Evolutionary conservation across 2,797 vertebrate species (phyloP).

Genomic region (Coendou prehensilis): DNA sequence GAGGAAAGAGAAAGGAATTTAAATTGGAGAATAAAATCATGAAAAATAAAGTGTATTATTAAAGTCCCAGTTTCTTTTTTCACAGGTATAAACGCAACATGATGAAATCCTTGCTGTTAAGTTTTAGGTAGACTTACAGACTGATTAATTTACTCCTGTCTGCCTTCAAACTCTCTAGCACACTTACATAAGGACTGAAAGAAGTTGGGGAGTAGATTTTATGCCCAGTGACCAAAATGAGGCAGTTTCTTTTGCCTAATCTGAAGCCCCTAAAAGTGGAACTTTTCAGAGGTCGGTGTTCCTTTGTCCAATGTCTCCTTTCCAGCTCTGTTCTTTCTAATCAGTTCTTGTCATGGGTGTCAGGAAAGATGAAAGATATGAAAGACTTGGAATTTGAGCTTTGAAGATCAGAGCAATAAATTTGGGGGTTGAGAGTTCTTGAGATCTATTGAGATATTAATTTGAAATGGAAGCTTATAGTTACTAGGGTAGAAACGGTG

Average conservation of each 20-base stretch:
- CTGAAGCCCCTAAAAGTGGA: not conserved
- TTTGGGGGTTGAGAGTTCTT: not conserved
- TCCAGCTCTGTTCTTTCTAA: not conserved
- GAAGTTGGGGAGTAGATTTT: not conserved
- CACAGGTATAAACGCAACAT: not conserved
- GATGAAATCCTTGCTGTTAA: not conserved
- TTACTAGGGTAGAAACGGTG: not conserved
- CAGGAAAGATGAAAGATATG: not conserved
- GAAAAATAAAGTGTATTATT: not conserved
- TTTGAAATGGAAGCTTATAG: not conserved
- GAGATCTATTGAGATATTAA: not conserved
- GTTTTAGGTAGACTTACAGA: not conserved
- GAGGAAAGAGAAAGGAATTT: slow-evolving; percentile 30
- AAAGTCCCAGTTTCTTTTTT: not conserved
- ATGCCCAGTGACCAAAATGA: not conserved
- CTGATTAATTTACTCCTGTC: not conserved
- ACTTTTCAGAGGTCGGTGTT: not conserved
- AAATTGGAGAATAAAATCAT: slow-evolving; percentile 57
- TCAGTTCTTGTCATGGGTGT: not conserved
- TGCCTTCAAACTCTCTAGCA: not conserved
- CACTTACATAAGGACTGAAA: not conserved
- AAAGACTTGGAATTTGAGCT: not conserved
- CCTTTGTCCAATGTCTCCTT: not conserved
- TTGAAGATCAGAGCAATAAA: not conserved
- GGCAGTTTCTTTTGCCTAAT: not conserved